A percentile compares a stretch with the other conserved stretches of the same genome.
phyloP scores from a whole-genome alignment of 1,140 invertebrate species.

The Hyposmocoma kahamanoa region DNA sequence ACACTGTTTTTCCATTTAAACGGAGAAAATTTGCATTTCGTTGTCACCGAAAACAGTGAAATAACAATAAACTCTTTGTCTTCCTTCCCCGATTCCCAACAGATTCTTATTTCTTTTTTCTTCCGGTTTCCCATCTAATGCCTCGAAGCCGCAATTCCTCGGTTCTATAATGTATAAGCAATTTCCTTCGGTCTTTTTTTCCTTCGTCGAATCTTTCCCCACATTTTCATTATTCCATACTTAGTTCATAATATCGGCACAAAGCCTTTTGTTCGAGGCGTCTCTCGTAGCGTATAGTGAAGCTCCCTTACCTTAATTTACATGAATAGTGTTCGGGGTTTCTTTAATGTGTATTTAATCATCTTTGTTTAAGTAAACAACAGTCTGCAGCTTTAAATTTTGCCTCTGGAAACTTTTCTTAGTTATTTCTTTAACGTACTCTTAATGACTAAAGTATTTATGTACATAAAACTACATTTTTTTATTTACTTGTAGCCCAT shows the following conservation, averaged over 20 bases:
- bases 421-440: no score
- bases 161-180: constrained; percentile 3
- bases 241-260: not conserved
- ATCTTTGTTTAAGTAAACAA: constrained; percentile 1
- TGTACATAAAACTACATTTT: no score
- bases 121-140: constrained; percentile 2
- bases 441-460: no score
- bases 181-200: not conserved
- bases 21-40: constrained; percentile 4
- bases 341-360: not conserved
- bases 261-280: not conserved
- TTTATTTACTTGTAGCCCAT: no score
- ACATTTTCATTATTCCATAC: constrained; percentile 3
- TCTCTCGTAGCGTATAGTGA: not conserved
- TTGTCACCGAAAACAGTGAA: constrained; percentile 1
- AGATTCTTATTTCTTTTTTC: not conserved
- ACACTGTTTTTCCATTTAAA: no score
- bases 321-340: constrained; percentile 2
- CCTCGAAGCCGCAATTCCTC: not conserved
- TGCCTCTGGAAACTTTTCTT: no score
- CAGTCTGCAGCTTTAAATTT: not conserved
- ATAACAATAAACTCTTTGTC: not conserved
- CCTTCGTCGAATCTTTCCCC: not conserved
- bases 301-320: not conserved
- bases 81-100: not conserved